A percentile compares a stretch with the other conserved stretches of the same genome.
These are phyloP conservation scores for Pectinophora gossypiella DNA, from an alignment of 1,140 invertebrate genomes.

Conservation along the genomic window DNA sequence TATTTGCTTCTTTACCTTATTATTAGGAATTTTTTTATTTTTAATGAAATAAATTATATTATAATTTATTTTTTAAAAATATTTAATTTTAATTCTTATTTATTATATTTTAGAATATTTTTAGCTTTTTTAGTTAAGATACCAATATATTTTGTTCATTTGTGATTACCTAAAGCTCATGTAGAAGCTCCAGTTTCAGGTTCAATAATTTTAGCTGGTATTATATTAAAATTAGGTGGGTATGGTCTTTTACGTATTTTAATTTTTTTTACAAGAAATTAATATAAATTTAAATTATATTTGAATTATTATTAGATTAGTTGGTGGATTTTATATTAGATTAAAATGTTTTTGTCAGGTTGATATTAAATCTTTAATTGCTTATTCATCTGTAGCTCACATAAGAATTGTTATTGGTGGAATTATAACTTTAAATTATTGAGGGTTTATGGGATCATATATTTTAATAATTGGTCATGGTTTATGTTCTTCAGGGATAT, in stretches of 20 bases:
- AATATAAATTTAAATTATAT: conserved; percentile 66
- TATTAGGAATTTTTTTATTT: conserved; percentile 75
- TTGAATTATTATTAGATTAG: conserved; percentile 73
- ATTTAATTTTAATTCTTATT: conserved; percentile 62
- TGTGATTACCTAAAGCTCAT: conserved; percentile 84
- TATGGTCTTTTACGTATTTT: conserved; percentile 78
- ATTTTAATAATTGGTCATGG: conserved; percentile 81
- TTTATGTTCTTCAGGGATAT: conserved; percentile 80
- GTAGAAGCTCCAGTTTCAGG: conserved; percentile 82
- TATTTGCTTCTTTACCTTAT: conserved; percentile 77
- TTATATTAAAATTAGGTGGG: conserved; percentile 82
- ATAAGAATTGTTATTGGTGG: conserved; percentile 75
- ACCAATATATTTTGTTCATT: conserved; percentile 82
- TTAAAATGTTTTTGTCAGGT: conserved; percentile 78
- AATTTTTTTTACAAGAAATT: conserved; percentile 53
- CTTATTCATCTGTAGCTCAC: conserved; percentile 80
- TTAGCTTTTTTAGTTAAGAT: conserved; percentile 82
- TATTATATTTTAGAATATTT: conserved; percentile 74
- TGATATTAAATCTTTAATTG: conserved; percentile 78
- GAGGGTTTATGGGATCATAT: conserved; percentile 68
- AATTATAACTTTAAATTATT: conserved; percentile 63
- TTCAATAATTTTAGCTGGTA: conserved; percentile 82
- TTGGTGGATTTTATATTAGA: conserved; percentile 75
- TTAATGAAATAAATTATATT: conserved; percentile 54
- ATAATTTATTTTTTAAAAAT: conserved; percentile 70